Evolutionary conservation across 1,140 invertebrate genomes (phyloP).

Genomic region (Delia radicum): DNA sequence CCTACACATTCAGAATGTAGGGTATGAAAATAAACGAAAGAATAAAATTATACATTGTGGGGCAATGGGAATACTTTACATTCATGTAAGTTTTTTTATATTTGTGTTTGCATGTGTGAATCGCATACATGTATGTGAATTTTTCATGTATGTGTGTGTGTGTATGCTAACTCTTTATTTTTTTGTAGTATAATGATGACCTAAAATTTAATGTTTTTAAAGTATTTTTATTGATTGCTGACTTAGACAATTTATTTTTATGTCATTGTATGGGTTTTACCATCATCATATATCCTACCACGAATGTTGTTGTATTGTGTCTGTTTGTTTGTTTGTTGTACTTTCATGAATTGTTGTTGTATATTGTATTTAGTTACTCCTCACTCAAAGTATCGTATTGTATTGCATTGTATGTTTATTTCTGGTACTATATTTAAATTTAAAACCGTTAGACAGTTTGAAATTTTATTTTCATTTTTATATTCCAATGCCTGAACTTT

Average conservation of each 20-base stretch:
- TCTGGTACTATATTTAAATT: neutral
- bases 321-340: too few species aligned
- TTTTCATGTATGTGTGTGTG: neutral
- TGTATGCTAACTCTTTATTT: neutral
- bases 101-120: neutral
- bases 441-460: slow-evolving; percentile 16
- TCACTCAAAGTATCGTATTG: neutral
- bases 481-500: neutral
- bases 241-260: slow-evolving; percentile 21
- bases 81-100: neutral
- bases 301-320: too few species aligned
- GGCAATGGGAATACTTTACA: slow-evolving; percentile 4
- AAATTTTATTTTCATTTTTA: neutral
- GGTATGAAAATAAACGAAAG: neutral
- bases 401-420: neutral
- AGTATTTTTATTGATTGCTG: slow-evolving; percentile 22
- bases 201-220: slow-evolving; percentile 22
- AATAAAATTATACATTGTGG: neutral
- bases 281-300: neutral
- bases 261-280: slow-evolving; percentile 14
- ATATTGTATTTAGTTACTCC: neutral
- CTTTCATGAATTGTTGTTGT: neutral
- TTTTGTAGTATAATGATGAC: slow-evolving; percentile 16
- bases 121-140: neutral
- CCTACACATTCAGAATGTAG: too few species aligned